Evolutionary conservation across 2,888 invertebrate genomes (phyloP), one percentile per base, ranked within the genome.

Genomic region (Steromphala cineraria): DNA sequence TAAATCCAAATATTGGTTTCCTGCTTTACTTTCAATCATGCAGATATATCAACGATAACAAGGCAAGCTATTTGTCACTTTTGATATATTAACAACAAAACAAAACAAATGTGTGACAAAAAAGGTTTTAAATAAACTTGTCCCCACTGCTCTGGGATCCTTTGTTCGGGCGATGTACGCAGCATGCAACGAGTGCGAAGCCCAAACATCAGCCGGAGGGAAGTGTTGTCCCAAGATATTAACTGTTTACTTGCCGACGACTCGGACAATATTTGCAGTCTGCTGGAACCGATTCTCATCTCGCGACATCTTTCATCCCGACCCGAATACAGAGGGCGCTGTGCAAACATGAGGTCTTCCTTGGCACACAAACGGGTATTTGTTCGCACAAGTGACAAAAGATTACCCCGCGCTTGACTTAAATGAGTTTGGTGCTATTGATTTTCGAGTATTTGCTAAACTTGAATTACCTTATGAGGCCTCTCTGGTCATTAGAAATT

Each of bases 191-290:
- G 62, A 75, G 83, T 83, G 83, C 80, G 83, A 83, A 83, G 79
- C 17, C 46, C 81, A 83, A 83, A 83, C 81, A 83, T 46, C n/a
- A 53, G 53, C 62, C 80, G 53, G 78, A 40, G 74, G 62, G 40
- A 75, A 83, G 81, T 83, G 83, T 83, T 81, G 81, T 83, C 81
- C 80, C 75, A 83, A 83, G 83, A 83, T 83, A 83, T 83, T 83
- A 83, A 81, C 81, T 81, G 83, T 83, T 83, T 83, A 78, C 83
- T 78, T 74, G 75, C 78, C 53, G 62, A 67, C 79, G 52, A 53
- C 76, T 80, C 53, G 15, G 75, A 67, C 76, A 80, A 81, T 81
- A 81, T 81, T 81, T 79, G 76, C 75, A 56, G 75, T 80, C 80
- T 76, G 76, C 52, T 28, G 76, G 75, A 36, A 55, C 52, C 53